Conservation (phyloP, 2,113 vertebrate genomes). For the Tautogolabrus adspersus region DNA sequence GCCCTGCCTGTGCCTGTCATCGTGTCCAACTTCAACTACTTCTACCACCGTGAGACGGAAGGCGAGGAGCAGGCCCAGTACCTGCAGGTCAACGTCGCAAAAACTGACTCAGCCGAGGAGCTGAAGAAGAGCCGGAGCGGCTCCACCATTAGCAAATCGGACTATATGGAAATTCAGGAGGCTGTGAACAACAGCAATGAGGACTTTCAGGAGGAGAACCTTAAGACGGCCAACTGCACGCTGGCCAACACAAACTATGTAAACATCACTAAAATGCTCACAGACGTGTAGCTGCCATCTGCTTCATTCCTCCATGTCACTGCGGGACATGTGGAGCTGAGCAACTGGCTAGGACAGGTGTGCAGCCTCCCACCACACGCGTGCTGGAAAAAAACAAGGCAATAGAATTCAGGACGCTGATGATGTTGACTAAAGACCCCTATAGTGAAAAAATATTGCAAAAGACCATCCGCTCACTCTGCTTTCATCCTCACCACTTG, state of each 20-base stretch:
- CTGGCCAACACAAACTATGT: constrained; percentile 99
- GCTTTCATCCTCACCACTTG: constrained; percentile 51
- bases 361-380: constrained; percentile 45
- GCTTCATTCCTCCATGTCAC: constrained; percentile 22
- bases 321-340: constrained; percentile 49
- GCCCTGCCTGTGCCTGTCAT: constrained; percentile 98
- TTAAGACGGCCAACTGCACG: constrained; percentile 98
- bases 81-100: constrained; percentile 93
- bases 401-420: constrained; percentile 69
- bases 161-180: constrained; percentile 99
- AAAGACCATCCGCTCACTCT: constrained; percentile 54
- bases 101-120: constrained; percentile 94
- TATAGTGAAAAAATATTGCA: constrained; percentile 16
- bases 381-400: constrained; percentile 73
- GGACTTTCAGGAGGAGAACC: constrained; percentile 96
- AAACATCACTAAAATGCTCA: constrained; percentile 99
- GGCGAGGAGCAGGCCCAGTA: constrained; percentile 98
- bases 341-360: constrained; percentile 49
- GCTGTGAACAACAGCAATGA: constrained; percentile 96
- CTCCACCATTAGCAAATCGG: constrained; percentile 97
- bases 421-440: constrained; percentile 26
- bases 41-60: constrained; percentile 99
- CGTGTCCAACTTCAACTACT: constrained; percentile 99
- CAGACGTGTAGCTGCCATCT: constrained; percentile 90
- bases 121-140: constrained; percentile 98